Evolutionary conservation across 37 sponge, comb jelly and placozoan species (phyloP), one percentile per base, ranked within the genome.

Genomic region (Diacarnus erythraeanus): DNA sequence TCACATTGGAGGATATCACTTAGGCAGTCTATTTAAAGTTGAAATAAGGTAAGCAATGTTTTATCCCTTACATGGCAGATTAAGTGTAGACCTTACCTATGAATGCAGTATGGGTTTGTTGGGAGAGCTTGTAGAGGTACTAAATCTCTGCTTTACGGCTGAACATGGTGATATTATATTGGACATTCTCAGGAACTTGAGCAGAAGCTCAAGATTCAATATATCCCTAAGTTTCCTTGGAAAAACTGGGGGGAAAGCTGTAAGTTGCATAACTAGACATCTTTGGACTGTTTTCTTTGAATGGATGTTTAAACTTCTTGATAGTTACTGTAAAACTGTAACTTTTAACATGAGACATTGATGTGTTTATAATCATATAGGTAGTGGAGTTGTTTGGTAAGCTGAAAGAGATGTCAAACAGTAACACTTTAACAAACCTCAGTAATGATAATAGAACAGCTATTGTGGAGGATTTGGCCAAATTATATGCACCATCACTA

Each of bases 221-320:
- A 71, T 92, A 10, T 83, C 88, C 22, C 31, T 92, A 26, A n/a
- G 12, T 26, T 84, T 92, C 31, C 77, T 92, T 41, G 60, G 38
- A 30, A 10, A 22, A 29, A 43, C 51, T 2, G 75, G 74, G 37
- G 65, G 47, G 41, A 21, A 65, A 43, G 75, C 57, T 22, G 83
- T 73, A 25, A 74, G 83, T n/a, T n/a, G n/a, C n/a, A n/a, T n/a
- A n/a, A n/a, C n/a, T n/a, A n/a, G n/a, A n/a, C n/a, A n/a, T n/a
- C n/a, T n/a, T n/a, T n/a, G n/a, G n/a, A n/a, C n/a, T n/a, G n/a
- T n/a, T n/a, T n/a, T n/a, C n/a, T n/a, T n/a, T n/a, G n/a, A n/a
- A n/a, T n/a, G n/a, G n/a, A n/a, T n/a, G n/a, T n/a, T n/a, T n/a
- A n/a, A n/a, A n/a, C n/a, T n/a, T n/a, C n/a, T n/a, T n/a, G n/a